Conservation (phyloP, 2,888 invertebrate genomes). For the Troides aeacus region DNA sequence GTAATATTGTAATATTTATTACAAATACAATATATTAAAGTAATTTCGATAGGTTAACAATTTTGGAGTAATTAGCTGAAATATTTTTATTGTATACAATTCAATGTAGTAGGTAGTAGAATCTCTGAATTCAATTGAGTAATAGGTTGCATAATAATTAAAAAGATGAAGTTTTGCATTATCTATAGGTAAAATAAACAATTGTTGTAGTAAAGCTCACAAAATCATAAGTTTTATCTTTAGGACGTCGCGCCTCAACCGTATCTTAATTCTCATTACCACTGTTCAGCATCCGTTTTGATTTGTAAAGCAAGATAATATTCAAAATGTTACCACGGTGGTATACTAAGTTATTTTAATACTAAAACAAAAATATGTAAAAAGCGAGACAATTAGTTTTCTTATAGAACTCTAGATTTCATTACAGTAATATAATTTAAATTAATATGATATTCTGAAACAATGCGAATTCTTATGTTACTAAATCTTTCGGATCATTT, state of each 20-base stretch:
- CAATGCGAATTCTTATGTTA: no score
- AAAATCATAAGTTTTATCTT: conserved; percentile 12
- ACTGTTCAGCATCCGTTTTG: conserved; percentile 75
- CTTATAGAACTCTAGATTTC: no score
- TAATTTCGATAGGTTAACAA: neutral
- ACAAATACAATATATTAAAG: neutral
- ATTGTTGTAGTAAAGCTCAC: conserved; percentile 2
- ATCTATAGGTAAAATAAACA: neutral
- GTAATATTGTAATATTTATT: neutral
- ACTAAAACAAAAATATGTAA: no score
- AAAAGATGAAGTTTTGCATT: neutral
- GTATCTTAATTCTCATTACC: conserved; percentile 79
- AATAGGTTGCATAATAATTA: neutral
- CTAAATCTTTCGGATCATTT: no score
- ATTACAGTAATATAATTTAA: no score
- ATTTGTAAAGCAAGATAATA: conserved; percentile 77
- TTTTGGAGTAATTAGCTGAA: neutral
- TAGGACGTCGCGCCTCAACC: conserved; percentile 50
- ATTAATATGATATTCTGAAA: no score
- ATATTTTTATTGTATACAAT: neutral
- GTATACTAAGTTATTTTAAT: conserved; percentile 45
- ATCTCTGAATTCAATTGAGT: neutral
- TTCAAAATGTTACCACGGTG: conserved; percentile 74
- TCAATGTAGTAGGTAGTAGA: neutral
- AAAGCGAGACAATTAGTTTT: no score